Base-by-base conservation (phyloP, 2,888 invertebrate genomes). In the Escarpia spicata region DNA sequence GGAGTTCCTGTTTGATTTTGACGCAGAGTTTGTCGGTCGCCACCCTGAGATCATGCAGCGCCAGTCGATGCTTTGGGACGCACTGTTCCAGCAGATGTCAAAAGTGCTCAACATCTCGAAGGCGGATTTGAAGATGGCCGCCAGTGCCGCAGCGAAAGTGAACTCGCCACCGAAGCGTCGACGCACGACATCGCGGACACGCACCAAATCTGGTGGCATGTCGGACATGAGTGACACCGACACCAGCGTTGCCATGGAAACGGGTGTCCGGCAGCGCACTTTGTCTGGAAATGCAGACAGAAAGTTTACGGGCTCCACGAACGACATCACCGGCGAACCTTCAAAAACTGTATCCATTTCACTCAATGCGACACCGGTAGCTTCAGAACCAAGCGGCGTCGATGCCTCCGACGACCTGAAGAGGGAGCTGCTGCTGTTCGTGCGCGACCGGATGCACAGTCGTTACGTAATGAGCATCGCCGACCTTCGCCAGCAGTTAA, bases 61-160 rank as follows among this genome's bases (percentile, higher is more conserved):
- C 8, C 98, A 99, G 96, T 97, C 98, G 94, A 97, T 98, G 94
- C 97, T 98, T 93, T 99, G 98, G 98, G 98, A 98, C 91, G 97
- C 98, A 37, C 97, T 97, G 92, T 97, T 97, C 94, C 97, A 97
- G 93, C 97, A 97, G 92, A 96, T 97, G 92, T 95, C 94, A 91
- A 94, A 95, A 19, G 92, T 93, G 31, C 92, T 94, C 94, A 95
- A 96, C 95, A 92, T 94, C 44, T 58, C 93, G 19, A 93, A 93
- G 90, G 93, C 92, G 0, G 94, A 94, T 90, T 19, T 93, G 31
- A 92, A 93, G 90, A 12, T 92, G 31, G 92, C 92, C 52, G 93
- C 94, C 31, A 45, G 92, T 58, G 92, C 92, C 52, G 92, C 93
- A 15, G 90, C 93, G 75, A n/a, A 89, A 44, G 92, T 52, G 44